Evolutionary conservation across 1,140 invertebrate genomes (phyloP), one percentile per base, ranked within the genome.

Genomic region (Oryctes rhinoceros): DNA sequence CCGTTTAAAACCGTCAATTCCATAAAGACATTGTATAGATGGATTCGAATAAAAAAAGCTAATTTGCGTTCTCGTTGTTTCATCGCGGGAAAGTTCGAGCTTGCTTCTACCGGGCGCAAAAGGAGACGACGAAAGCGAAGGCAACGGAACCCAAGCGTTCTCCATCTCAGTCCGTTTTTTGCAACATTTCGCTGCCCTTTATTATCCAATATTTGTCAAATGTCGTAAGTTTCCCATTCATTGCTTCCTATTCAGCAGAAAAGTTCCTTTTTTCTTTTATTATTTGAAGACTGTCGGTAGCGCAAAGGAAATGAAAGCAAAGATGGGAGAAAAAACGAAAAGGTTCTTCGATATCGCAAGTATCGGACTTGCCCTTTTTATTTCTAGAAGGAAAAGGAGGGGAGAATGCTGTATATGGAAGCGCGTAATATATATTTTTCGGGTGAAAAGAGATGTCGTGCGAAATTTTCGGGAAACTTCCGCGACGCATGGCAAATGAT

Each of bases 151-250:
- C 65, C 37, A 35, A 35, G 11, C 24, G 35, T 71, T 71, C 11
- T 2, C 15, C 65, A 4, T 18, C 5, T n/a, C 53, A 6, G 9
- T 15, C 53, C 53, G 9, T 44, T 44, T 44, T 59, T 59, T 18
- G 18, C 15, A 59, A 71, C 65, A 71, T 71, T 71, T 24, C 65
- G 65, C 65, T 10, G 39, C 9, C 39, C 65, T 71, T 71, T 71
- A 71, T 71, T 71, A 71, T 71, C 65, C 65, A 71, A 71, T 71
- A 71, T 71, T 71, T 71, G 65, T 71, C 65, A 37, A 71, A 71
- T 71, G 65, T 71, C 65, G 65, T 71, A 71, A 18, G 65, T 71
- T 71, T 35, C 65, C 65, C 65, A 37, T 71, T 71, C 65, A 71
- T 37, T 71, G 65, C 65, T 71, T 71, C 65, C 65, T 71, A 71